phyloP scores from a whole-genome alignment of 1,140 invertebrate genomes.

The Laupala kohalensis region DNA sequence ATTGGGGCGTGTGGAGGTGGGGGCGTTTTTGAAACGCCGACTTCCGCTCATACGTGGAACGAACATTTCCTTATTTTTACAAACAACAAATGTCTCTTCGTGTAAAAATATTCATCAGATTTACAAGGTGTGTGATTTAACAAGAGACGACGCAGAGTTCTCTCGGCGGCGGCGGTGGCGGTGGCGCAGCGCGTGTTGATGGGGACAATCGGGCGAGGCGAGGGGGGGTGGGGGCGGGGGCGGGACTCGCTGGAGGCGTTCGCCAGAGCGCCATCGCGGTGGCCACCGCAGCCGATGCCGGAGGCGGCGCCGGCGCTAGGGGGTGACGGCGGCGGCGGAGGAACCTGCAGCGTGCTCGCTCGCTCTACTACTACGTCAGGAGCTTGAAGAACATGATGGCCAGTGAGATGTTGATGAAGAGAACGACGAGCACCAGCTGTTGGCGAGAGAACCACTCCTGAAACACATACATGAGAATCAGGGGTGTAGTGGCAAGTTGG shows the following conservation, averaged over 20 bases:
- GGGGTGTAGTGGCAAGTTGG: too few relatives aligned
- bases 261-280: background rate
- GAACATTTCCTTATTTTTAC: background rate
- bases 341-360: background rate
- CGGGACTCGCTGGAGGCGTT: background rate
- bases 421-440: slow-evolving; percentile 87
- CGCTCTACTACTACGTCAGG: slow-evolving; percentile 55
- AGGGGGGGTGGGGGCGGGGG: background rate
- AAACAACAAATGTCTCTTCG: background rate
- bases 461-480: too few relatives aligned
- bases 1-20: background rate
- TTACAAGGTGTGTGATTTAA: background rate
- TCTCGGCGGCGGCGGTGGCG: too few relatives aligned
- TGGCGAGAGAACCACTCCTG: slow-evolving; percentile 97
- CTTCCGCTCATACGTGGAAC: background rate
- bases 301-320: background rate
- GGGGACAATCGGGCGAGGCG: too few relatives aligned
- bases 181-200: background rate
- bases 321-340: too few relatives aligned
- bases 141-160: background rate
- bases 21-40: background rate
- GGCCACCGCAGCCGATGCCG: too few relatives aligned
- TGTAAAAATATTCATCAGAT: background rate
- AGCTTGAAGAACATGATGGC: slow-evolving; percentile 96
- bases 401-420: slow-evolving; percentile 91